Conservation (phyloP, 2,888 invertebrate genomes). For the Rhyacophila evoluta region DNA sequence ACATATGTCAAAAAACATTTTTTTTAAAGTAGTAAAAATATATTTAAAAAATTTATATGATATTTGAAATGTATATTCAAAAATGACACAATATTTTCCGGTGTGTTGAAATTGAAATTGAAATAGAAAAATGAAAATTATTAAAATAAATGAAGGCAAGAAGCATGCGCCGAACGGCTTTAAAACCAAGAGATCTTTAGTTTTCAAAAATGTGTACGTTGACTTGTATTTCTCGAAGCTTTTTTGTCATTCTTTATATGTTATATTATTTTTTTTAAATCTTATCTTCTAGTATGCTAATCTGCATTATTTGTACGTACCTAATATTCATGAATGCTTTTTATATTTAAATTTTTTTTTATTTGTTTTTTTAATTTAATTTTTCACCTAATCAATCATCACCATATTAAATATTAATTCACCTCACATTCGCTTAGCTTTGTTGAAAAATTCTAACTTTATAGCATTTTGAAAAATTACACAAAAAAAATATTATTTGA, state of each 20-base stretch:
- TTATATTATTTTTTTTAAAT: not conserved
- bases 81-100: no score
- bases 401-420: not conserved
- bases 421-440: constrained; percentile 12
- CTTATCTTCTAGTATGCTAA: not conserved
- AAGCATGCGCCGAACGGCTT: constrained; percentile 72
- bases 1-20: no score
- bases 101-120: constrained; percentile 58
- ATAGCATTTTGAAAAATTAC: no score
- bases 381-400: constrained; percentile 8
- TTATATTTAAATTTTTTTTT: not conserved
- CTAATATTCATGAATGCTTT: constrained; percentile 20
- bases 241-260: not conserved
- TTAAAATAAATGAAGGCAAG: constrained; percentile 71
- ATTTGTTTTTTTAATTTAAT: not conserved
- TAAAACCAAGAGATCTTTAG: constrained; percentile 44
- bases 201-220: constrained; percentile 30
- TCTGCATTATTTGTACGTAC: not conserved
- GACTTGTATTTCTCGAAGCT: not conserved
- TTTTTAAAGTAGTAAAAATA: no score
- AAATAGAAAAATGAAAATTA: constrained; percentile 66
- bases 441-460: no score
- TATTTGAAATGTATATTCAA: no score
- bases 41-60: no score
- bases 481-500: no score